Conservation (phyloP, 2,797 vertebrate genomes). For the Hemitrygon akajei region DNA sequence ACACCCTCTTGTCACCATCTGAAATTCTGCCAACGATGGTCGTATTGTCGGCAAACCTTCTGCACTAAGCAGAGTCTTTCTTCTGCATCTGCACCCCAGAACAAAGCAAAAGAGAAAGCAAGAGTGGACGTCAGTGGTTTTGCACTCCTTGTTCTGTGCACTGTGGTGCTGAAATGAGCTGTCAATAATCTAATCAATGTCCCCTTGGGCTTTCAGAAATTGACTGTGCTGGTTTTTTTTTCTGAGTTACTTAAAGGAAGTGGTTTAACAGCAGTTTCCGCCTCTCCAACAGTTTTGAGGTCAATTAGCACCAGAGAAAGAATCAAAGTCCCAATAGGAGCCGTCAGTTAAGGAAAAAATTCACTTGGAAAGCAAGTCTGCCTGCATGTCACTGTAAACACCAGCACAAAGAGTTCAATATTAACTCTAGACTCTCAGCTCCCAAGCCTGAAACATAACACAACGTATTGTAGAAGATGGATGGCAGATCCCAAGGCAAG, state of each 20-base stretch:
- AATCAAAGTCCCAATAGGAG: neutral
- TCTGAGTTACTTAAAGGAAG: constrained; percentile 25
- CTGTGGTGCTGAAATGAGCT: neutral
- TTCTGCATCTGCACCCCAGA: neutral
- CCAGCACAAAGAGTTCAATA: neutral
- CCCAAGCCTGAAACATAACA: neutral
- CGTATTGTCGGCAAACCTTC: neutral
- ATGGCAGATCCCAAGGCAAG: neutral
- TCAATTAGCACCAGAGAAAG: constrained; percentile 5
- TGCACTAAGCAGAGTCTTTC: neutral
- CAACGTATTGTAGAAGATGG: neutral
- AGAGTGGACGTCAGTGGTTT: neutral
- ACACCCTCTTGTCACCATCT: too few species aligned
- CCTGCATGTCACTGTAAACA: neutral
- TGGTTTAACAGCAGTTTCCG: neutral
- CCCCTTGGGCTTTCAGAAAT: constrained; percentile 20
- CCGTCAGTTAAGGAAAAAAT: neutral
- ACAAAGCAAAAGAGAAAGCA: neutral
- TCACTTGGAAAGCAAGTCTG: neutral
- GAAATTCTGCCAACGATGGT: too few species aligned
- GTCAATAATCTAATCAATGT: constrained; percentile 32
- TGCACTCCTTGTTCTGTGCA: neutral
- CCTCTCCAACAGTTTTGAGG: neutral
- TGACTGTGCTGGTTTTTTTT: constrained; percentile 4
- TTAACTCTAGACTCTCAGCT: neutral